Evolutionary conservation across 2,888 invertebrate genomes (phyloP).

Genomic region (Lepas anatifera): DNA sequence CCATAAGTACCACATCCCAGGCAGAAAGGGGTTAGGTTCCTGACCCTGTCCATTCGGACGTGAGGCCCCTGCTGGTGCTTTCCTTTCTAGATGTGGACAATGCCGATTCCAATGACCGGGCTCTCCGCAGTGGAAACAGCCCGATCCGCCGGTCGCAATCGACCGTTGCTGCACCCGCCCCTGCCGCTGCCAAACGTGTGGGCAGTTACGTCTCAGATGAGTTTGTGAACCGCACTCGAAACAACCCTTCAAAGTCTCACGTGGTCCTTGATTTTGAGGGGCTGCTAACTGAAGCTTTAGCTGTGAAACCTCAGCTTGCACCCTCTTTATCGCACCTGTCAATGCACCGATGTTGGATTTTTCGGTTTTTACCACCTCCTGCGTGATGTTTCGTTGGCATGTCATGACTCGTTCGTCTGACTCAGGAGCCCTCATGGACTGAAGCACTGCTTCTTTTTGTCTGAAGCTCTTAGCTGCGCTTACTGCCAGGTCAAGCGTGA

Average conservation of each 20-base stretch:
- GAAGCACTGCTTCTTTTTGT: background rate
- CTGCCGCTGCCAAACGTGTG: background rate
- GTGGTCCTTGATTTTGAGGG: no score
- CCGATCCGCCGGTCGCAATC: background rate
- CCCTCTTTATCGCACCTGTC: background rate
- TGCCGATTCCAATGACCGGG: background rate
- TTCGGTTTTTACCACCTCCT: background rate
- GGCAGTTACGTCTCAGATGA: no score
- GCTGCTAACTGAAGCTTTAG: background rate
- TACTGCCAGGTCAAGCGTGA: background rate
- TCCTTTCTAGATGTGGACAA: no score
- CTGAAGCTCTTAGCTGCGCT: background rate
- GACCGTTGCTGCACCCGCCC: background rate
- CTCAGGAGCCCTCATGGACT: background rate
- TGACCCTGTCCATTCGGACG: background rate
- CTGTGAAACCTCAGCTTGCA: background rate
- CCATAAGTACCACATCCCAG: background rate
- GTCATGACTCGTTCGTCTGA: background rate
- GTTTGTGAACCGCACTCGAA: no score
- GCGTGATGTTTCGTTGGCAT: background rate
- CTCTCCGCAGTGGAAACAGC: background rate
- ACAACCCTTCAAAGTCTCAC: no score
- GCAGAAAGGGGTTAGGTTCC: background rate
- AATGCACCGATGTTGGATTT: background rate
- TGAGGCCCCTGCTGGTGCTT: no score